Conservation (phyloP, 2,888 invertebrate genomes). For the Cataglyphis rosenhaueri region DNA sequence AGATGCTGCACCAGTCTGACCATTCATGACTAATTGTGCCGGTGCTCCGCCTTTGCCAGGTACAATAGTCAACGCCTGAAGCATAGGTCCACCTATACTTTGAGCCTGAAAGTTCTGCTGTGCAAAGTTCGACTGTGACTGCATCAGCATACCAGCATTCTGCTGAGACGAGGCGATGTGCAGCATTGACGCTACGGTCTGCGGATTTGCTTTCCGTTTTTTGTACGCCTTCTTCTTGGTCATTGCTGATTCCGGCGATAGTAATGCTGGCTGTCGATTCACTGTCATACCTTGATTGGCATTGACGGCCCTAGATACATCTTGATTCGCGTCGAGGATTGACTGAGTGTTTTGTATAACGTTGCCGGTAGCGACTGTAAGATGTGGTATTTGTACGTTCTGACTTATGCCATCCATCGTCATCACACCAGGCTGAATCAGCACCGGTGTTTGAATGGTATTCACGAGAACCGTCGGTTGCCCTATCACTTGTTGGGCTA, state of each 20-base stretch:
- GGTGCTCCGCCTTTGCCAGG: conserved; percentile 91
- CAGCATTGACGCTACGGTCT: conserved; percentile 90
- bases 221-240: conserved; percentile 88
- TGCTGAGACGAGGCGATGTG: conserved; percentile 89
- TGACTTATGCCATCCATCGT: conserved; percentile 91
- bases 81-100: conserved; percentile 89
- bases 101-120: conserved; percentile 92
- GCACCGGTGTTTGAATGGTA: conserved; percentile 91
- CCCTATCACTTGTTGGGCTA: conserved; percentile 89
- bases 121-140: conserved; percentile 87
- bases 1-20: conserved; percentile 87
- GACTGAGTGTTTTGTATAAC: conserved; percentile 88
- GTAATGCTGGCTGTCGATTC: conserved; percentile 84
- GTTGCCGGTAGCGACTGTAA: conserved; percentile 88
- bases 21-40: conserved; percentile 92
- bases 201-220: conserved; percentile 90
- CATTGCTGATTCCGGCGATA: conserved; percentile 89
- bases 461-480: conserved; percentile 93
- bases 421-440: conserved; percentile 92
- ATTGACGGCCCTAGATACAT: conserved; percentile 78
- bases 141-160: conserved; percentile 88
- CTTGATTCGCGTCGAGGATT: conserved; percentile 85
- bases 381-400: conserved; percentile 90
- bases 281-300: conserved; percentile 77
- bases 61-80: conserved; percentile 92